Evolutionary conservation across 2,113 vertebrate species (phyloP), one percentile per base, ranked within the genome.

Genomic region (Chionodraco myersi): DNA sequence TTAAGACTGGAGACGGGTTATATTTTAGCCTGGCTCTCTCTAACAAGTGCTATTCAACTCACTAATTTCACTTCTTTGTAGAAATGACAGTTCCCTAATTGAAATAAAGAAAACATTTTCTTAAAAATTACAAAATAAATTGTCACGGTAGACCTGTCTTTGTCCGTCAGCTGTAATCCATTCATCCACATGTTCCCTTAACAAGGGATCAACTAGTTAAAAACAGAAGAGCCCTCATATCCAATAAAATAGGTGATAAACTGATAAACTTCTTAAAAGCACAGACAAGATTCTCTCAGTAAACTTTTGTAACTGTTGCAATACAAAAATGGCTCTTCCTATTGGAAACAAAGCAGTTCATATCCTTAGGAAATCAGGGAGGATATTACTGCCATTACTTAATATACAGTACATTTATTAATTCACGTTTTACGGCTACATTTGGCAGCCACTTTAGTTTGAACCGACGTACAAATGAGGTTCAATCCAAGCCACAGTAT

Each of bases 361-460:
- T 15, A 51, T 10, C 18, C 52, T 85, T 70, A 75, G 79, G 73
- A 83, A 77, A 82, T 68, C 30, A 79, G 48, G 51, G 14, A 44
- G 47, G 41, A 79, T 69, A 75, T 83, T 59, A 62, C 15, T 65
- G 63, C 66, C 11, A 7, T 69, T 23, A 53, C 57, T 30, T 73
- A 18, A 54, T 62, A 49, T 26, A 71, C 81, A 62, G 75, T 10
- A 81, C 44, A 53, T 79, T 58, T 14, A 59, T 67, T 65, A n/a
- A 62, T 80, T 67, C 23, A 53, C n/a, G 41, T 85, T 83, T 82
- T 49, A 68, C 64, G 16, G 47, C 61, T 47, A 3, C 57, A 30
- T 48, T 68, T 84, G 74, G 68, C 72, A 61, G 61, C 0, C 0
- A 49, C 54, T 45, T 70, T 51, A n/a, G 13, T 68, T 36, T 56